A percentile compares a stretch with the other conserved stretches of the same genome.
Evolutionary conservation across 2,888 invertebrate genomes (phyloP).

Genomic region (Drosophila quinaria): DNA sequence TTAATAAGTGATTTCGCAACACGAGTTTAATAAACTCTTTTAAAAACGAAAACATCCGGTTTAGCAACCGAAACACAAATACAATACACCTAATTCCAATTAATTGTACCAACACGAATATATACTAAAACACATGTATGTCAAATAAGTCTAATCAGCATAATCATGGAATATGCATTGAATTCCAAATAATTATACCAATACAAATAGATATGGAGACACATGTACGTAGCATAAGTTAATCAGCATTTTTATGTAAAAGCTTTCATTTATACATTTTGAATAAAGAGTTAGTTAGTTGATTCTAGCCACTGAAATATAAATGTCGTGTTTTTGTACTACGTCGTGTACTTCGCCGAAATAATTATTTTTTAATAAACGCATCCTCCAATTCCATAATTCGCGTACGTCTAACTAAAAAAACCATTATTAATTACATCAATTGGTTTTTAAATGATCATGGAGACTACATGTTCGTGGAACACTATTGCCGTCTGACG

Average conservation of each 20-base stretch:
- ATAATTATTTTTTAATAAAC: conserved; percentile 9
- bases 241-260: conserved; percentile 16
- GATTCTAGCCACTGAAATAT: conserved; percentile 12
- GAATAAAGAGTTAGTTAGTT: conserved; percentile 15
- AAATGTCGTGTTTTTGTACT: conserved; percentile 6
- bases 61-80: too few species aligned
- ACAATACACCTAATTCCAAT: too few species aligned
- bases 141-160: conserved; percentile 17
- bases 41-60: too few species aligned
- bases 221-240: conserved; percentile 10
- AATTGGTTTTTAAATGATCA: too few species aligned
- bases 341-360: conserved; percentile 5
- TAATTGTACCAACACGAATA: conserved; percentile 1
- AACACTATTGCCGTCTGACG: too few species aligned
- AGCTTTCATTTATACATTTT: conserved; percentile 16
- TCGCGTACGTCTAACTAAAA: too few species aligned
- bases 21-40: too few species aligned
- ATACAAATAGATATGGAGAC: conserved; percentile 5
- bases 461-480: too few species aligned
- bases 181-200: conserved; percentile 14
- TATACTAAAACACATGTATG: conserved; percentile 6
- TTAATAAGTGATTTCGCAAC: too few species aligned
- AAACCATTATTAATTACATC: too few species aligned
- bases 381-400: too few species aligned
- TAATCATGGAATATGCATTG: conserved; percentile 20